Evolutionary conservation across 2,888 invertebrate species (phyloP).

Genomic region (Eupithecia dodoneata): DNA sequence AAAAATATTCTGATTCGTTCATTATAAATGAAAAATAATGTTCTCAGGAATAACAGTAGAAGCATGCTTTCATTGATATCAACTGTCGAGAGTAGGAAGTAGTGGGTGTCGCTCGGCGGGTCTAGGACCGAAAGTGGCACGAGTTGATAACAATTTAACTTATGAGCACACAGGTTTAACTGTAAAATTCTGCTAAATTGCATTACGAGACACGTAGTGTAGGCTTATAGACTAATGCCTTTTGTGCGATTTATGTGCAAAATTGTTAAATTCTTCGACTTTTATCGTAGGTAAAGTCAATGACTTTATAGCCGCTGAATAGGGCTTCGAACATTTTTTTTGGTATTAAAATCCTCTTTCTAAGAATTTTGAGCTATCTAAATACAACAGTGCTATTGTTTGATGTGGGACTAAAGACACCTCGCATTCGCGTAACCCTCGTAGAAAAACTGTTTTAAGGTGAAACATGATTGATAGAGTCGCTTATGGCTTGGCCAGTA

Average conservation of each 20-base stretch:
- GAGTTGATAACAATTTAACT: constrained; percentile 43
- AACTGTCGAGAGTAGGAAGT: constrained; percentile 43
- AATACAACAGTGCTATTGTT: background rate
- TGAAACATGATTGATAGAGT: background rate
- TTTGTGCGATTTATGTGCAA: background rate
- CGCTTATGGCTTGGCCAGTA: constrained; percentile 1
- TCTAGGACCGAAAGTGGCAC: constrained; percentile 42
- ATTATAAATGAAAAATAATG: constrained; percentile 3
- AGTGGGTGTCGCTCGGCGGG: constrained; percentile 39
- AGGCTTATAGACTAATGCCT: background rate
- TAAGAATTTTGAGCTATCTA: background rate
- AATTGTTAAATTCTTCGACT: background rate
- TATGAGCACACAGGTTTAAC: constrained; percentile 36
- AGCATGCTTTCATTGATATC: constrained; percentile 41
- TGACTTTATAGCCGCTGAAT: background rate
- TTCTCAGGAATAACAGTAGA: constrained; percentile 8
- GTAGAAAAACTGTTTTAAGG: background rate
- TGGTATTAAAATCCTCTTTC: background rate
- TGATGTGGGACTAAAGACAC: background rate
- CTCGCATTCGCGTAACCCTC: background rate
- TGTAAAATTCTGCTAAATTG: constrained; percentile 35
- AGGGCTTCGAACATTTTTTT: background rate
- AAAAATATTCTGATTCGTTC: background rate
- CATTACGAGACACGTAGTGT: constrained; percentile 6
- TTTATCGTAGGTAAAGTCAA: background rate